These are phyloP conservation scores for Catostylus mosaicus DNA, from an alignment of 30 jellyfish, hydroid and myxozoan species.

Conservation along the genomic window DNA sequence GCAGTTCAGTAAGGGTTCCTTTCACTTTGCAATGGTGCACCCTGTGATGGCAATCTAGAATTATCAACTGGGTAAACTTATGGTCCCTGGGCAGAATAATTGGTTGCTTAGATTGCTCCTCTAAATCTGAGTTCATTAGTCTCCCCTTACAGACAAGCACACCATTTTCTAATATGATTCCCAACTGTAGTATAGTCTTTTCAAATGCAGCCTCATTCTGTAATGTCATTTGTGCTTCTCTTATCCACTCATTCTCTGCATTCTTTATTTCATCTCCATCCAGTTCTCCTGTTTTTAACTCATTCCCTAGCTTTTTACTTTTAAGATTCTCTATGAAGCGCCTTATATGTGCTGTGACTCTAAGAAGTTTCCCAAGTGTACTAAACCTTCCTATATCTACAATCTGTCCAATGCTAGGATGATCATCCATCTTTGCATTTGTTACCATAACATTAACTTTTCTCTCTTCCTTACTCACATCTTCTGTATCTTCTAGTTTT, in stretches of 20 bases:
- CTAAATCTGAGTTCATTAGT: slow-evolving; percentile 48
- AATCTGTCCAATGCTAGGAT: slow-evolving; percentile 6
- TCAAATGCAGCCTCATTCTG: slow-evolving; percentile 1
- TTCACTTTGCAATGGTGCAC: slow-evolving; percentile 37
- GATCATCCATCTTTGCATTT: neutral
- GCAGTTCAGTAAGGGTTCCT: slow-evolving; percentile 55
- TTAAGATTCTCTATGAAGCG: slow-evolving; percentile 27
- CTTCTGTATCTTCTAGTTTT: slow-evolving; percentile 25
- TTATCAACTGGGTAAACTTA: slow-evolving; percentile 29
- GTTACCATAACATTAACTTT: slow-evolving; percentile 12
- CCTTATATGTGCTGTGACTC: slow-evolving; percentile 47
- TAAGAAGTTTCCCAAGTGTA: slow-evolving; percentile 23
- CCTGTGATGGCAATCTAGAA: slow-evolving; percentile 36
- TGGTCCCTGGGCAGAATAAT: slow-evolving; percentile 50
- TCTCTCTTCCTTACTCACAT: slow-evolving; percentile 25
- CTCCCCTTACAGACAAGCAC: slow-evolving; percentile 48
- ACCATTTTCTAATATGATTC: slow-evolving; percentile 27
- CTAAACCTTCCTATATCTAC: slow-evolving; percentile 30
- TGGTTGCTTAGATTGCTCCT: slow-evolving; percentile 20
- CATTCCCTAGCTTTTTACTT: slow-evolving; percentile 20
- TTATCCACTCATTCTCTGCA: slow-evolving; percentile 46
- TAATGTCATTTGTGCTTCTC: slow-evolving; percentile 27
- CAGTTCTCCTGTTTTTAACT: slow-evolving; percentile 9
- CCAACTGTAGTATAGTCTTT: slow-evolving; percentile 14
- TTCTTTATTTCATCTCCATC: slow-evolving; percentile 20